Evolutionary conservation across 2,888 invertebrate species (phyloP).

Genomic region (Aphrophora alni): DNA sequence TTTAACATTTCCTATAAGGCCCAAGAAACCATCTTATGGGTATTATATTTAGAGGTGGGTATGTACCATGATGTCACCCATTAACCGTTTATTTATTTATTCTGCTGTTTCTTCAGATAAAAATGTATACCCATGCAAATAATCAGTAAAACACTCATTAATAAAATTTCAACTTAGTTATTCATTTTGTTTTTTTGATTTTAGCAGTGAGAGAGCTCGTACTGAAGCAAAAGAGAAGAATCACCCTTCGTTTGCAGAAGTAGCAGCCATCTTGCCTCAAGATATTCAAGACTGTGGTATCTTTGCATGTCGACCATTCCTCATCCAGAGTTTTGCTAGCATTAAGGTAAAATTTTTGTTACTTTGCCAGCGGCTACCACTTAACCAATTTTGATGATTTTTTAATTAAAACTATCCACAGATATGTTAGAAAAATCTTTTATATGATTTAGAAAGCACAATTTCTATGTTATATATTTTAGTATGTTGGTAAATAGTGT

Average conservation of each 20-base stretch:
- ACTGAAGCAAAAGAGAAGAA: constrained; percentile 64
- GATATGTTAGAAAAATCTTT: not conserved
- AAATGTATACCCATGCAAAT: too few species aligned
- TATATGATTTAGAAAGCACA: not conserved
- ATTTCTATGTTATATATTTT: too few species aligned
- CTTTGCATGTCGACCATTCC: constrained; percentile 81
- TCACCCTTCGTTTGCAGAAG: constrained; percentile 65
- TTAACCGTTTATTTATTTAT: too few species aligned
- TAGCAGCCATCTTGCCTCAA: constrained; percentile 62
- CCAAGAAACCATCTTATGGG: too few species aligned
- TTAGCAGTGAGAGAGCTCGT: constrained; percentile 46
- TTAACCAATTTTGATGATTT: constrained; percentile 11
- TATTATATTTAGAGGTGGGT: too few species aligned
- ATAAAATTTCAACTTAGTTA: too few species aligned
- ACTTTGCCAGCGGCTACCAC: too few species aligned
- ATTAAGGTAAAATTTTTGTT: constrained; percentile 70
- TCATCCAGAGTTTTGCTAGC: constrained; percentile 86
- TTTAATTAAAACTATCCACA: not conserved
- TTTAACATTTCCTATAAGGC: too few species aligned
- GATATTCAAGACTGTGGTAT: constrained; percentile 88
- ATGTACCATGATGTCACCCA: too few species aligned
- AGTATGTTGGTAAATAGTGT: too few species aligned
- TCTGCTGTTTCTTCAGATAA: too few species aligned
- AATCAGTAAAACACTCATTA: too few species aligned
- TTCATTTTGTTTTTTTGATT: not conserved